These are phyloP conservation scores for Tetragonula carbonaria DNA, from an alignment of 2,888 invertebrate genomes.

Conservation along the genomic window DNA sequence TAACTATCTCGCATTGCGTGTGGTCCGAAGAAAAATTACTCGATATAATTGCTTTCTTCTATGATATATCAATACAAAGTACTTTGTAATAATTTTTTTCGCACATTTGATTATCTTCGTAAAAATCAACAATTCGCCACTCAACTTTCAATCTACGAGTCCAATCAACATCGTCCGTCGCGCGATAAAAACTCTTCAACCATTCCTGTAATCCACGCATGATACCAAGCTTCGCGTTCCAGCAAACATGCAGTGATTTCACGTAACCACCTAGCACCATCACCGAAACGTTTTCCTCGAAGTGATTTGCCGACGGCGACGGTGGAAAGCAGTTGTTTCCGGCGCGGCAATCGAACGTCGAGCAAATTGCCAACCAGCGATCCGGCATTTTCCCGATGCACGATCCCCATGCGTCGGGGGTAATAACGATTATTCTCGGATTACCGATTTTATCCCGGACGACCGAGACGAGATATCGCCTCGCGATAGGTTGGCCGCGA, in stretches of 20 bases:
- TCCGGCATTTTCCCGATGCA: neutral
- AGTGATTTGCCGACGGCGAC: neutral
- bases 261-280: neutral
- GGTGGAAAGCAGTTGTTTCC: slow-evolving; percentile 1
- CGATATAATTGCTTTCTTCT: too few species aligned
- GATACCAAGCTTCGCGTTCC: neutral
- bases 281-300: neutral
- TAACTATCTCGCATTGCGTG: too few species aligned
- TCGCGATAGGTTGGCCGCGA: slow-evolving; percentile 59
- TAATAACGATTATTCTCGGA: slow-evolving; percentile 66
- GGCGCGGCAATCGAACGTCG: slow-evolving; percentile 9
- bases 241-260: neutral
- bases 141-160: slow-evolving; percentile 1
- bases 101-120: too few species aligned
- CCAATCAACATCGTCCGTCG: neutral
- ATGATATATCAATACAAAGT: too few species aligned
- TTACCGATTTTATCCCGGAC: slow-evolving; percentile 65
- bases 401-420: slow-evolving; percentile 4
- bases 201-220: neutral
- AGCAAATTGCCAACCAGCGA: slow-evolving; percentile 12
- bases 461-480: slow-evolving; percentile 62
- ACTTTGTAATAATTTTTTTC: too few species aligned
- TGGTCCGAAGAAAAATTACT: too few species aligned
- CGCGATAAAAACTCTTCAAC: too few species aligned
- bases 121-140: neutral